Percentiles rank a stretch among this genome's conserved stretches.
Evolutionary conservation across 2,888 invertebrate species (phyloP).

Genomic region (Chorisops tibialis): DNA sequence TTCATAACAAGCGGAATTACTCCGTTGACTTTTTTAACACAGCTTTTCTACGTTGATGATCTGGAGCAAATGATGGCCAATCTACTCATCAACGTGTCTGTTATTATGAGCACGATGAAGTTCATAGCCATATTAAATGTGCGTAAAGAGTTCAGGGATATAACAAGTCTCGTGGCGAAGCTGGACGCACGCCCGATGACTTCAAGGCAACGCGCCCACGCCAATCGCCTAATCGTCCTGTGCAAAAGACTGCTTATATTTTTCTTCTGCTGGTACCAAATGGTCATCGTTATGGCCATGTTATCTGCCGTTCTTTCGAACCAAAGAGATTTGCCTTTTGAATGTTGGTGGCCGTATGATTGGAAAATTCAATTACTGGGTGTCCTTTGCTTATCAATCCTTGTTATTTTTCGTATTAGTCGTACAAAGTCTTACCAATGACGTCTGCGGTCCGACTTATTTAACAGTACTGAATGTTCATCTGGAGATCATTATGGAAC

Average conservation of each 20-base stretch:
- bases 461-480: not conserved
- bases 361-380: slow-evolving; percentile 1
- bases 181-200: not conserved
- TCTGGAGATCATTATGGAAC: not conserved
- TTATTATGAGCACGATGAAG: not conserved
- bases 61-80: not conserved
- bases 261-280: not conserved
- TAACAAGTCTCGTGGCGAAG: not conserved
- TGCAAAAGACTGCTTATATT: not conserved
- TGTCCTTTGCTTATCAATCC: not conserved
- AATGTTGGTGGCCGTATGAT: slow-evolving; percentile 13
- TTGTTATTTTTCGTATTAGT: not conserved
- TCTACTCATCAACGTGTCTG: slow-evolving; percentile 5
- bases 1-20: not conserved
- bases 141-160: not conserved
- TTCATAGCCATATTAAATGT: not conserved
- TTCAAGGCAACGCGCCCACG: not conserved
- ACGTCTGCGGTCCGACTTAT: slow-evolving; percentile 6
- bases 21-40: not conserved
- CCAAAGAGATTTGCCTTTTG: not conserved
- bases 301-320: slow-evolving; percentile 10
- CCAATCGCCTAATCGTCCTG: not conserved
- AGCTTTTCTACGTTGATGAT: not conserved
- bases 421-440: slow-evolving; percentile 1
- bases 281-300: not conserved